Evolutionary conservation across 1,140 invertebrate species (phyloP).

Genomic region (Brachionus calyciflorus): DNA sequence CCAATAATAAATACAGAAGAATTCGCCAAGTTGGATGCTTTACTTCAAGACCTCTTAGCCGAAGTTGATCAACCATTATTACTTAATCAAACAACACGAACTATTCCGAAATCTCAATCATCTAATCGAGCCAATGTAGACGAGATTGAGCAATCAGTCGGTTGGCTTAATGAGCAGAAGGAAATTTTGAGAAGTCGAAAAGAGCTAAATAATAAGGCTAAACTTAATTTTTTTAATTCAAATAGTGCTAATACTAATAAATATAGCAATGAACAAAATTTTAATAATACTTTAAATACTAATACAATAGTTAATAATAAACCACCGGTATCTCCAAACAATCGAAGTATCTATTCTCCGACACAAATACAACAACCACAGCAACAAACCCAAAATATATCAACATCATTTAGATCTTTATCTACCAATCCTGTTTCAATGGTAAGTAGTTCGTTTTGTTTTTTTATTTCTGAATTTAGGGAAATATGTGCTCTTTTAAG

Average conservation of each 20-base stretch:
- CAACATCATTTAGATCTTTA: not conserved
- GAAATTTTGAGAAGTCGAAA: conserved; percentile 34
- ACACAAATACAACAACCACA: not conserved
- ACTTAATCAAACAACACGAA: not conserved
- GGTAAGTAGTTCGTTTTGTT: not conserved
- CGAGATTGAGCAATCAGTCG: conserved; percentile 18
- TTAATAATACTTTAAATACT: not conserved
- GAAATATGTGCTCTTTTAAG: too few relatives aligned
- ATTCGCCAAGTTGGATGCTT: conserved; percentile 33
- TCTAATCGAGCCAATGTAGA: not conserved
- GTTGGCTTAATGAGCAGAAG: conserved; percentile 41
- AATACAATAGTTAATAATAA: conserved; percentile 20
- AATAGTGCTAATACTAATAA: not conserved
- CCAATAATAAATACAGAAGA: conserved; percentile 37
- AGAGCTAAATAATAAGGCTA: conserved; percentile 18
- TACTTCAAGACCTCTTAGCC: conserved; percentile 24
- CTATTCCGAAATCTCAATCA: conserved; percentile 9
- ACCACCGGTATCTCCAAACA: conserved; percentile 6
- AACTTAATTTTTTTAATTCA: conserved; percentile 1
- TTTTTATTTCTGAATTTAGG: too few relatives aligned
- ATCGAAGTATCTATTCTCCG: conserved; percentile 9
- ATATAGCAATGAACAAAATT: conserved; percentile 3
- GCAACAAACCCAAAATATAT: not conserved
- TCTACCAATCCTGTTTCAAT: not conserved
- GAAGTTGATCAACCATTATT: conserved; percentile 43